Base-by-base conservation (phyloP, 2,888 invertebrate genomes). In the Platycheirus rosarum region DNA sequence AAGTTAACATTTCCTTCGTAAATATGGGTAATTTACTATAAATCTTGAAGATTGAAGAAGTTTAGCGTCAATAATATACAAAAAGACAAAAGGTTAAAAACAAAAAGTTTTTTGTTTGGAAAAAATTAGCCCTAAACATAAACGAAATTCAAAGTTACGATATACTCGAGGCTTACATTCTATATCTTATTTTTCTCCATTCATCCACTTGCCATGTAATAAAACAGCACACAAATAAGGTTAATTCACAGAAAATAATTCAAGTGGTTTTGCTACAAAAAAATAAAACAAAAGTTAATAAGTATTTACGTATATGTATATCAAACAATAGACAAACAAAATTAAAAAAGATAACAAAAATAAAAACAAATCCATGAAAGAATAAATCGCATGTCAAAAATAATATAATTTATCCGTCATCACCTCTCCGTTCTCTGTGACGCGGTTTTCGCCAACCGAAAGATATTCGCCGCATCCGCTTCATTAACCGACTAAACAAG, bases 391-490 rank as follows among this genome's bases (percentile, higher is more conserved):
- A 84, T 37, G 35, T 63, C 48, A 55, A 53, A 55, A 66, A 80
- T 71, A 53, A 63, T 66, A 53, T 40, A 53, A 78, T 75, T 66
- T 44, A 70, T 78, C 74, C 79, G 76, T 85, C 63, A 86, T 91
- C 91, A 91, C 91, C 91, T 91, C 91, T 89, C 80, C 88, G 89
- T 86, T 88, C 88, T 85, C 90, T 88, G 87, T 89, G 87, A 74
- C 89, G 89, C 65, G 89, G 88, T 84, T 89, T 91, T 66, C 90
- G 90, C 90, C 90, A 91, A 71, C 89, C 89, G 69, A 89, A 86
- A 29, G 91, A 89, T 66, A 91, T 86, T 73, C 90, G 88, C 53
- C 89, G 88, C 86, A 91, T 90, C 63, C 90, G 89, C 53, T 88
- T 87, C 62, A 91, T 85, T 57, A 91, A 84, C 14, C 90, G 87